Conservation (phyloP, 2,797 vertebrate genomes). For the Helostoma temminkii region DNA sequence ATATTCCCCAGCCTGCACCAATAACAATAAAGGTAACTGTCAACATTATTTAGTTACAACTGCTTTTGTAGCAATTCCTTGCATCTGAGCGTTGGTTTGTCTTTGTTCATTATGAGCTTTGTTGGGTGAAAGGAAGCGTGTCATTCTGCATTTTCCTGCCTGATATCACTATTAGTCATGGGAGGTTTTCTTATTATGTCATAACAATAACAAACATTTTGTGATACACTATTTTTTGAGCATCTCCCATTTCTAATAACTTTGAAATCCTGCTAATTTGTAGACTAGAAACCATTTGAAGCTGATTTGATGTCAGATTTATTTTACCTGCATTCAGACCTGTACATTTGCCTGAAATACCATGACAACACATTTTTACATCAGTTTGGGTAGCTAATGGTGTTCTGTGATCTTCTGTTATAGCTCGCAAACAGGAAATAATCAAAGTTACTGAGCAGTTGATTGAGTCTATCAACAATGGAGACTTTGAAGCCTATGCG, state of each 20-base stretch:
- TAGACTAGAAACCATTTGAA: slow-evolving; percentile 74
- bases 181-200: slow-evolving; percentile 67
- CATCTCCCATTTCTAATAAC: slow-evolving; percentile 80
- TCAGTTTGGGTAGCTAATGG: slow-evolving; percentile 17
- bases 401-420: slow-evolving; percentile 69
- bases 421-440: slow-evolving; percentile 86
- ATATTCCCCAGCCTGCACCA: slow-evolving; percentile 86
- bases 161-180: slow-evolving; percentile 78
- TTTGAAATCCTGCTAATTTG: slow-evolving; percentile 47
- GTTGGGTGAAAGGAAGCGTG: slow-evolving; percentile 63
- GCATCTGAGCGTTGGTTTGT: slow-evolving; percentile 75
- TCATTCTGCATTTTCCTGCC: slow-evolving; percentile 73
- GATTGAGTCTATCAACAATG: slow-evolving; percentile 92
- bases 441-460: slow-evolving; percentile 95
- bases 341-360: slow-evolving; percentile 54
- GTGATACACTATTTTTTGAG: slow-evolving; percentile 27
- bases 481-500: slow-evolving; percentile 96
- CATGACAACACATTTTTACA: neutral
- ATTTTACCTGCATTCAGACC: slow-evolving; percentile 39
- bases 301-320: slow-evolving; percentile 47
- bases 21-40: slow-evolving; percentile 88
- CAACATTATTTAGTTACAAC: slow-evolving; percentile 77
- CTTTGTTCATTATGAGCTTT: slow-evolving; percentile 68
- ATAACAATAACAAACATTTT: slow-evolving; percentile 21
- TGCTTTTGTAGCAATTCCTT: slow-evolving; percentile 71